A percentile compares a stretch with the other conserved stretches of the same genome.
phyloP scores from a whole-genome alignment of 2,888 invertebrate species.

The Stenchaetothrips biformis region DNA sequence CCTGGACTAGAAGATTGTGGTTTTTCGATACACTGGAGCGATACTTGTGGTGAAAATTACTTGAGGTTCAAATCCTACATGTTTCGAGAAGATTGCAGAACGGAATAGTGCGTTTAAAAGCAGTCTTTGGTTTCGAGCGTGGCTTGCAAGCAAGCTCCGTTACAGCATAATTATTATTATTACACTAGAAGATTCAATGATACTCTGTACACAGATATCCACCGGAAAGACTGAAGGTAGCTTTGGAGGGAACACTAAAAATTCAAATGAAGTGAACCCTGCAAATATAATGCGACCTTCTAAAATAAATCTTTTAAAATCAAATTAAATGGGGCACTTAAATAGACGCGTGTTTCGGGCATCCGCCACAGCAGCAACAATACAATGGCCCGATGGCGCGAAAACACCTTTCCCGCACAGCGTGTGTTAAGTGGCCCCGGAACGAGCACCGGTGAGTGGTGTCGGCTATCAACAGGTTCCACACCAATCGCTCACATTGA shows the following conservation, averaged over 20 bases:
- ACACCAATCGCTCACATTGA: background rate
- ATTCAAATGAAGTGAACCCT: too few relatives aligned
- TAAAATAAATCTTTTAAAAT: background rate
- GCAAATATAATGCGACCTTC: too few relatives aligned
- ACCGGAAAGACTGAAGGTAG: too few relatives aligned
- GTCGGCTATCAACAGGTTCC: background rate
- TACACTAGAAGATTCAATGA: background rate
- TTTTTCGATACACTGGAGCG: background rate
- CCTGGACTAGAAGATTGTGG: background rate
- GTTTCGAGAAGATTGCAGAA: background rate
- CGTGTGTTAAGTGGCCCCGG: background rate
- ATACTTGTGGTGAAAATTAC: background rate
- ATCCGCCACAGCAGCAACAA: background rate
- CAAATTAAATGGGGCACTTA: background rate
- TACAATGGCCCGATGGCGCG: constrained; percentile 4
- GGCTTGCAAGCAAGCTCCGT: constrained; percentile 36
- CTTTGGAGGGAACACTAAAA: too few relatives aligned
- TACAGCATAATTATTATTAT: constrained; percentile 35
- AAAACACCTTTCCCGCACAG: constrained; percentile 18
- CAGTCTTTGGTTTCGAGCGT: constrained; percentile 38
- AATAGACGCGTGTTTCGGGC: background rate
- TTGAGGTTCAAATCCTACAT: background rate
- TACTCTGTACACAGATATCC: too few relatives aligned
- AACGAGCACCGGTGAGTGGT: background rate
- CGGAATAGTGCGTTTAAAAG: constrained; percentile 26